Percentiles rank a stretch among this genome's conserved stretches.
Conservation (phyloP, 2,113 vertebrate genomes). For the Pseudonaja textilis region DNA sequence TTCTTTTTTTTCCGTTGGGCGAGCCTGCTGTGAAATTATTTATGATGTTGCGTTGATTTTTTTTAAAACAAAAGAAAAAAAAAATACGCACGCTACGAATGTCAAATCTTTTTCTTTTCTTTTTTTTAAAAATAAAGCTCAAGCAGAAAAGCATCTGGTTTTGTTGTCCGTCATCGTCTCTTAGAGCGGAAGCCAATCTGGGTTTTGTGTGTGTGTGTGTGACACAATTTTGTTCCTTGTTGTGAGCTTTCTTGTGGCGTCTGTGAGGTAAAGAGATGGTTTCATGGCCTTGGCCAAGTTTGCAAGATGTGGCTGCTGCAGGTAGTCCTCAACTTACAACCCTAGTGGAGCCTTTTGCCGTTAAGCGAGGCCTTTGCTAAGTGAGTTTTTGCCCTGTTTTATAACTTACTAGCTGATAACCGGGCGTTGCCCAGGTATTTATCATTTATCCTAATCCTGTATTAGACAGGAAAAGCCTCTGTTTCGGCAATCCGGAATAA, state of each 20-base stretch:
- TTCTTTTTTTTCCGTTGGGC: background rate
- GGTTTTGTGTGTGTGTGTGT: background rate
- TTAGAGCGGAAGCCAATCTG: background rate
- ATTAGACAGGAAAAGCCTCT: too few relatives aligned
- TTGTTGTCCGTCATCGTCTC: background rate
- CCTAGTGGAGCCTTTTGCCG: too few relatives aligned
- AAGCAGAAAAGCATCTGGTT: background rate
- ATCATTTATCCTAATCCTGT: too few relatives aligned
- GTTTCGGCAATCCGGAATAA: too few relatives aligned
- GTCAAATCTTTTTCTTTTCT: background rate
- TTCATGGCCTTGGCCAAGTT: background rate
- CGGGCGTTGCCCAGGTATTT: too few relatives aligned
- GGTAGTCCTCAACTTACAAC: background rate
- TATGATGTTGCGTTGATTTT: background rate
- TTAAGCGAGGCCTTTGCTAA: too few relatives aligned
- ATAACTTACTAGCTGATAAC: too few relatives aligned
- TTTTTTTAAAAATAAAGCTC: conserved; percentile 16
- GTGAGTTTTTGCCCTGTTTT: too few relatives aligned
- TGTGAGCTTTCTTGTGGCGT: background rate
- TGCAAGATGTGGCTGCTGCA: background rate
- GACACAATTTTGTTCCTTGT: background rate
- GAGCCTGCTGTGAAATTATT: background rate
- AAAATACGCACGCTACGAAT: background rate
- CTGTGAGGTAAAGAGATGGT: background rate
- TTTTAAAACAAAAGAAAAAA: background rate